phyloP scores from a whole-genome alignment of 2,797 vertebrate species.

The Rhincodon typus region DNA sequence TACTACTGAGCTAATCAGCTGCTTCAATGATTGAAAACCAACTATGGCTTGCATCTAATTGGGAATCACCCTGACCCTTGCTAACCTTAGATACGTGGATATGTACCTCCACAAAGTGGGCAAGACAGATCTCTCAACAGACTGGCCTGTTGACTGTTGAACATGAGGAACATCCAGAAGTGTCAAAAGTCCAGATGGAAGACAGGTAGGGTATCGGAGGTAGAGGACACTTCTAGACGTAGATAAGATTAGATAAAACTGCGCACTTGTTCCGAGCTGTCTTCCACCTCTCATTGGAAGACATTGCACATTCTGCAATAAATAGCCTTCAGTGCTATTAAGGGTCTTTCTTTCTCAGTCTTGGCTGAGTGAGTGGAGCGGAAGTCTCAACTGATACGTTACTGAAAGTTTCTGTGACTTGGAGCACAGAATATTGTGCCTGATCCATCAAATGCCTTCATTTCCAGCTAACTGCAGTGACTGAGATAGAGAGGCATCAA shows the following conservation, averaged over 20 bases:
- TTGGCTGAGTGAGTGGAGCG: conserved; percentile 39
- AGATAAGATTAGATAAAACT: conserved; percentile 47
- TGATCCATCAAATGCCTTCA: background rate
- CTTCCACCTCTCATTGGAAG: conserved; percentile 59
- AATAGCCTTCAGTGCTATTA: conserved; percentile 60
- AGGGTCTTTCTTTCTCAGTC: conserved; percentile 53
- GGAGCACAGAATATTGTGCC: background rate
- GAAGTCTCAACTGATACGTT: background rate
- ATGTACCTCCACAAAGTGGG: background rate
- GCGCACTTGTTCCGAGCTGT: conserved; percentile 51
- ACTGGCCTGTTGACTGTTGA: background rate
- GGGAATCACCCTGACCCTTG: background rate
- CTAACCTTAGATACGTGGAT: too few relatives aligned
- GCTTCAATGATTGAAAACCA: background rate
- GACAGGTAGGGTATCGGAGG: conserved; percentile 75
- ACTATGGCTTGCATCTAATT: too few relatives aligned
- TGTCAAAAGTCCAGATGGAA: conserved; percentile 51
- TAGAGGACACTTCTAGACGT: conserved; percentile 83
- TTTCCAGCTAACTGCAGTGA: background rate
- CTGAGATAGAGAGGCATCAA: conserved; percentile 38
- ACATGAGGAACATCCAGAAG: background rate
- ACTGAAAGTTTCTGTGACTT: background rate
- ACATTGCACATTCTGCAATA: conserved; percentile 71
- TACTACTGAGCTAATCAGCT: background rate
- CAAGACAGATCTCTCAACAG: background rate